Evolutionary conservation across 2,888 invertebrate species (phyloP).

Genomic region (Eupelmus urozonus): DNA sequence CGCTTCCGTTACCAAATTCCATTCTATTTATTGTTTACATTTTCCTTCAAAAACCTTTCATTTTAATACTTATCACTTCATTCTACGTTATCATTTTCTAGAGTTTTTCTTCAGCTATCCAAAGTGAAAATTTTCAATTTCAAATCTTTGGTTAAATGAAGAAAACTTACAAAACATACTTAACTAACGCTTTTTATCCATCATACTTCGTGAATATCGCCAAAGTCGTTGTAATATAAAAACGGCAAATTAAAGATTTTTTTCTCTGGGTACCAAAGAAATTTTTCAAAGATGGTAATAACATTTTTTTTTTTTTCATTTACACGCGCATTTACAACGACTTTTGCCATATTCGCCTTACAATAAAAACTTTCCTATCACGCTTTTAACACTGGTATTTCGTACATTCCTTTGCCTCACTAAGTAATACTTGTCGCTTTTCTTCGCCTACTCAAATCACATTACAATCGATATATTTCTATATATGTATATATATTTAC

Average conservation of each 20-base stretch:
- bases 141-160: background rate
- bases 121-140: background rate
- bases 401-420: background rate
- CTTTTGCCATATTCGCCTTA: background rate
- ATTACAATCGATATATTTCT: constrained; percentile 47
- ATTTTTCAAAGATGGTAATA: background rate
- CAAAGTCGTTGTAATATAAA: background rate
- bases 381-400: background rate
- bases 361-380: background rate
- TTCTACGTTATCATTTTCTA: background rate
- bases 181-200: constrained; percentile 1
- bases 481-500: constrained; percentile 47
- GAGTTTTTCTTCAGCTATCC: constrained; percentile 2
- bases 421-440: constrained; percentile 4
- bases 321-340: background rate
- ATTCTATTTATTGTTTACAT: background rate
- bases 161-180: background rate
- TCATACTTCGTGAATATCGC: background rate
- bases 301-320: background rate
- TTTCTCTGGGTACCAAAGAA: background rate
- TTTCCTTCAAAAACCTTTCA: background rate
- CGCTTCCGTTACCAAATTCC: background rate
- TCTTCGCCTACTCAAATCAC: constrained; percentile 19
- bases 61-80: background rate
- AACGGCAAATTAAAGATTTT: constrained; percentile 31